These are phyloP conservation scores for Zelleria hepariella DNA, from an alignment of 2,888 invertebrate species.

Conservation along the genomic window DNA sequence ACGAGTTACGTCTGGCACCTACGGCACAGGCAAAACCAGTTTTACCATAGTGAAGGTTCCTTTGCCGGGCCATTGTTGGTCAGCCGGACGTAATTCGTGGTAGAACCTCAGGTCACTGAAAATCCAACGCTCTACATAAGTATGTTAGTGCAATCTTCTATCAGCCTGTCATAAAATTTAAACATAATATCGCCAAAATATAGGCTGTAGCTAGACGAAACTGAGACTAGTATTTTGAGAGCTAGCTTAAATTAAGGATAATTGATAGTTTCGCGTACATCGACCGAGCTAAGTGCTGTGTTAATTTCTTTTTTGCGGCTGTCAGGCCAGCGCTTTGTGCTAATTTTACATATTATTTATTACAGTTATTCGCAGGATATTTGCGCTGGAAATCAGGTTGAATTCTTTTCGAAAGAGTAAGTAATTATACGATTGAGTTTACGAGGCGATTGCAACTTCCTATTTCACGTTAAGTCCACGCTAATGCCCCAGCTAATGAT, in stretches of 20 bases:
- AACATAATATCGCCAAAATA: not conserved
- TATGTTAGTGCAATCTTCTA: not conserved
- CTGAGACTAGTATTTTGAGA: not conserved
- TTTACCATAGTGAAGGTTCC: too few relatives aligned
- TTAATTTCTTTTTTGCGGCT: slow-evolving; percentile 16
- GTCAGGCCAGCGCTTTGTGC: slow-evolving; percentile 10
- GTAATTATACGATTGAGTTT: not conserved
- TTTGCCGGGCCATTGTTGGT: too few relatives aligned
- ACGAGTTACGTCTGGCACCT: too few relatives aligned
- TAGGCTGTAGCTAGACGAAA: not conserved
- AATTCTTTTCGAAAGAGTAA: not conserved
- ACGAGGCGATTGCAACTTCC: not conserved
- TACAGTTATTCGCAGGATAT: slow-evolving; percentile 27
- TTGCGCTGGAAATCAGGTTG: slow-evolving; percentile 26
- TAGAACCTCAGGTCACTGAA: too few relatives aligned
- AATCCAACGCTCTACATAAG: not conserved
- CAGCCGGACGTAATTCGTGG: too few relatives aligned
- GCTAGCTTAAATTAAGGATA: slow-evolving; percentile 3
- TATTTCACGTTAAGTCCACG: not conserved
- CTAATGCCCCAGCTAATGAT: not conserved
- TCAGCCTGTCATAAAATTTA: not conserved
- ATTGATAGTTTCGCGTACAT: slow-evolving; percentile 8
- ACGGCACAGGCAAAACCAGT: too few relatives aligned
- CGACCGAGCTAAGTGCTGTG: slow-evolving; percentile 7
- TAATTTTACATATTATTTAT: slow-evolving; percentile 7